phyloP scores from a whole-genome alignment of 2,797 vertebrate genomes.

The Sparidentex hasta region DNA sequence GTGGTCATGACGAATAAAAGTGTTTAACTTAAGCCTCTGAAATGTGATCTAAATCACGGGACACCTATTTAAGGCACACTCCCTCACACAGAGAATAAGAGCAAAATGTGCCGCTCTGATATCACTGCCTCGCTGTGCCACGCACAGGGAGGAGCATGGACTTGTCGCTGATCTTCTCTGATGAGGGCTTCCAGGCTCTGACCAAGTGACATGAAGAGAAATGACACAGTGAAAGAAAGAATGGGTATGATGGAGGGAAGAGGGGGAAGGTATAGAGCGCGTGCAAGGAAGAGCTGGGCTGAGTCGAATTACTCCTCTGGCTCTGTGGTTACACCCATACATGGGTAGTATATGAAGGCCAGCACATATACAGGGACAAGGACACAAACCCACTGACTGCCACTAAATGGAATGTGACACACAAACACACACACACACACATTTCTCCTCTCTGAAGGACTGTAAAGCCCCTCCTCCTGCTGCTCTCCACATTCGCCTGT shows the following conservation, averaged over 20 bases:
- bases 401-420: constrained; percentile 17
- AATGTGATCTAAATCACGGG: neutral
- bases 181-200: constrained; percentile 36
- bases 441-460: neutral
- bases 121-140: neutral
- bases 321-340: constrained; percentile 40
- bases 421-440: constrained; percentile 1
- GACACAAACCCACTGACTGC: constrained; percentile 21
- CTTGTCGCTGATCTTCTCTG: constrained; percentile 22
- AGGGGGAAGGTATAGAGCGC: neutral
- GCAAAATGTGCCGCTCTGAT: neutral
- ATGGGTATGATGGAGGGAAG: neutral
- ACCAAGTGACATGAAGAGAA: constrained; percentile 33
- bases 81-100: neutral
- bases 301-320: constrained; percentile 13
- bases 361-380: constrained; percentile 8
- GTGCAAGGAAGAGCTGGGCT: constrained; percentile 28
- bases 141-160: neutral
- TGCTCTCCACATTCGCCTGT: constrained; percentile 42
- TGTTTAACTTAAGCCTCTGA: neutral
- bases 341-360: constrained; percentile 31
- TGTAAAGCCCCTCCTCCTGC: constrained; percentile 11
- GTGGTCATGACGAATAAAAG: neutral
- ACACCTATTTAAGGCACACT: neutral
- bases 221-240: constrained; percentile 23